phyloP scores from a whole-genome alignment of 2,888 invertebrate species.

The Petrophora chlorosata region DNA sequence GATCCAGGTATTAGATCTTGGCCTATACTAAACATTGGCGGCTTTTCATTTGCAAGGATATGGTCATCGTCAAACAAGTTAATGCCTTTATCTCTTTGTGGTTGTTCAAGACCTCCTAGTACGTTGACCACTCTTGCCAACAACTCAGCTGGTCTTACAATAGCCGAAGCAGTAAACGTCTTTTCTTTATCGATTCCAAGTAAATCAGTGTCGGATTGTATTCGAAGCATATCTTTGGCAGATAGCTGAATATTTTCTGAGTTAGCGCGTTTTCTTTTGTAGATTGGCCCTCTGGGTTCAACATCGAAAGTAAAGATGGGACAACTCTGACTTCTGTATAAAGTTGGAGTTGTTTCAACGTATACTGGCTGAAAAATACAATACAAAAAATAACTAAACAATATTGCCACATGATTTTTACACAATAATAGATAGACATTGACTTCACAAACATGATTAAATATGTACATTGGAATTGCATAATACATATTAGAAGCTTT shows the following conservation, averaged over 20 bases:
- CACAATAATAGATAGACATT: no score
- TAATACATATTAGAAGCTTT: no score
- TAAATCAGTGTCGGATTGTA: slow-evolving; percentile 91
- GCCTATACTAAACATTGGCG: slow-evolving; percentile 82
- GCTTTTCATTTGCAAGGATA: slow-evolving; percentile 88
- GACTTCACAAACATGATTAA: no score
- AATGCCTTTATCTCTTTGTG: slow-evolving; percentile 81
- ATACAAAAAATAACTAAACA: not conserved
- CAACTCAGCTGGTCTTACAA: slow-evolving; percentile 90
- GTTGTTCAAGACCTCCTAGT: slow-evolving; percentile 85
- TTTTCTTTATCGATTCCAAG: slow-evolving; percentile 90
- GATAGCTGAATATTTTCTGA: slow-evolving; percentile 85
- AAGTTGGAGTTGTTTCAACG: slow-evolving; percentile 80
- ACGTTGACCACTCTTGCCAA: slow-evolving; percentile 91
- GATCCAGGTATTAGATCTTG: slow-evolving; percentile 64
- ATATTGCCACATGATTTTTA: no score
- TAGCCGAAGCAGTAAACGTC: slow-evolving; percentile 88
- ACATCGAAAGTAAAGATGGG: slow-evolving; percentile 88
- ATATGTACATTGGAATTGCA: no score
- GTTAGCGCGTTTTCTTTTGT: slow-evolving; percentile 85
- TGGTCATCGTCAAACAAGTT: slow-evolving; percentile 89
- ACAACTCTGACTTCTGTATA: slow-evolving; percentile 86
- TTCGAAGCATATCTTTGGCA: slow-evolving; percentile 82
- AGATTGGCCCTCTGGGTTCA: slow-evolving; percentile 72
- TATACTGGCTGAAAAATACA: slow-evolving; percentile 87